These are phyloP conservation scores for Nipponacmea schrenckii DNA, from an alignment of 2,888 invertebrate genomes.

Conservation along the genomic window DNA sequence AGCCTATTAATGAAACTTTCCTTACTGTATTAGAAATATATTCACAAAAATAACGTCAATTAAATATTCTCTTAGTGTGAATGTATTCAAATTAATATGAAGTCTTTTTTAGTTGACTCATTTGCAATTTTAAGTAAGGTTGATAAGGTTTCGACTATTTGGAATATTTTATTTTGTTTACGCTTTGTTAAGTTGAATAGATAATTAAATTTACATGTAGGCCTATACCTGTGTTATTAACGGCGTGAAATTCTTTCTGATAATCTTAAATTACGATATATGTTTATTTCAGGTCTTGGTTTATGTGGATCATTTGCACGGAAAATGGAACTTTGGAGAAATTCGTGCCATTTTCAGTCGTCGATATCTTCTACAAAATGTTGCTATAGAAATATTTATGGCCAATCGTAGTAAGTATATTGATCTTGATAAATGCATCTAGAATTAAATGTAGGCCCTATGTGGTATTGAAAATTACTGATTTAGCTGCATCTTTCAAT, in stretches of 20 bases:
- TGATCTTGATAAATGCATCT: too few species aligned
- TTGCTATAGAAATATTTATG: conserved; percentile 96
- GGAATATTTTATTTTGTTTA: neutral
- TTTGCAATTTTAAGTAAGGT: too few species aligned
- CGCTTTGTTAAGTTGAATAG: neutral
- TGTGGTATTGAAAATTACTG: too few species aligned
- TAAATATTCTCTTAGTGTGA: too few species aligned
- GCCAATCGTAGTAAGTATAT: conserved; percentile 92
- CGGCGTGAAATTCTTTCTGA: neutral
- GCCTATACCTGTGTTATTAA: neutral
- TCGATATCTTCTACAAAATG: conserved; percentile 93
- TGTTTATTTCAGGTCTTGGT: conserved; percentile 86
- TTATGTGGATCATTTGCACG: conserved; percentile 98
- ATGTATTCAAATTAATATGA: too few species aligned
- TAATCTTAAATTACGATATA: too few species aligned
- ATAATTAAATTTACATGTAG: neutral
- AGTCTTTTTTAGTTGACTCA: too few species aligned
- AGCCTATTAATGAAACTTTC: too few species aligned
- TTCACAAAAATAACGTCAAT: too few species aligned
- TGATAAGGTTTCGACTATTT: too few species aligned
- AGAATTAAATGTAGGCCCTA: too few species aligned
- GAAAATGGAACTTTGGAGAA: conserved; percentile 99
- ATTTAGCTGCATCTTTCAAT: neutral
- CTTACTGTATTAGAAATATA: too few species aligned
- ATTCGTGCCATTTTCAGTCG: conserved; percentile 98